phyloP scores from a whole-genome alignment of 2,888 invertebrate species.

The Lithosia quadra region DNA sequence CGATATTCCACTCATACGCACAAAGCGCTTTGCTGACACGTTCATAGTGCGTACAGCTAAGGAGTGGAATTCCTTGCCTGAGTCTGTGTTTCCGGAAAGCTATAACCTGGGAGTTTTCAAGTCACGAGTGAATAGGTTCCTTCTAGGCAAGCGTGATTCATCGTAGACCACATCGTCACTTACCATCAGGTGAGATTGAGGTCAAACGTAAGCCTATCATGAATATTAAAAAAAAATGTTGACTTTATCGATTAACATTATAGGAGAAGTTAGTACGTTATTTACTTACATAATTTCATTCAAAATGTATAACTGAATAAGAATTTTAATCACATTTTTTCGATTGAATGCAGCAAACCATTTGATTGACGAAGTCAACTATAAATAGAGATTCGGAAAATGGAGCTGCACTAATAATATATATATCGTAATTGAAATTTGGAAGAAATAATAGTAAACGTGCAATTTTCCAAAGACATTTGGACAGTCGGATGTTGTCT shows the following conservation, averaged over 20 bases:
- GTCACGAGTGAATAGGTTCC: too few species aligned
- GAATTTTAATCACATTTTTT: neutral
- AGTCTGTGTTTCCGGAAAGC: neutral
- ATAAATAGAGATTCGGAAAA: neutral
- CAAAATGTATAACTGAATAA: neutral
- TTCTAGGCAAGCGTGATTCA: too few species aligned
- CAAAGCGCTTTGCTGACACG: too few species aligned
- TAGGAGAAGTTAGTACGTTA: neutral
- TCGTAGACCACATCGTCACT: too few species aligned
- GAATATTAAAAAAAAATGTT: too few species aligned
- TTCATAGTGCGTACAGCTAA: too few species aligned
- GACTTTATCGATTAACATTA: neutral
- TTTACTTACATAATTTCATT: neutral
- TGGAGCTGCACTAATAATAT: neutral
- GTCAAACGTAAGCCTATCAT: too few species aligned
- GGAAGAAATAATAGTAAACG: neutral
- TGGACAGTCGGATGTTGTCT: neutral
- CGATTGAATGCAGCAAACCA: neutral
- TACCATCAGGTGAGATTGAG: too few species aligned
- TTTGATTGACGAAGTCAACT: too few species aligned
- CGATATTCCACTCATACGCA: too few species aligned
- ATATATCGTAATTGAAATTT: neutral
- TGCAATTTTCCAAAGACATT: neutral
- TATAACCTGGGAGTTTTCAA: too few species aligned
- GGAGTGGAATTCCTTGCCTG: too few species aligned